Base-by-base conservation (phyloP, 2,888 invertebrate species). In the Dynastes tityus region DNA sequence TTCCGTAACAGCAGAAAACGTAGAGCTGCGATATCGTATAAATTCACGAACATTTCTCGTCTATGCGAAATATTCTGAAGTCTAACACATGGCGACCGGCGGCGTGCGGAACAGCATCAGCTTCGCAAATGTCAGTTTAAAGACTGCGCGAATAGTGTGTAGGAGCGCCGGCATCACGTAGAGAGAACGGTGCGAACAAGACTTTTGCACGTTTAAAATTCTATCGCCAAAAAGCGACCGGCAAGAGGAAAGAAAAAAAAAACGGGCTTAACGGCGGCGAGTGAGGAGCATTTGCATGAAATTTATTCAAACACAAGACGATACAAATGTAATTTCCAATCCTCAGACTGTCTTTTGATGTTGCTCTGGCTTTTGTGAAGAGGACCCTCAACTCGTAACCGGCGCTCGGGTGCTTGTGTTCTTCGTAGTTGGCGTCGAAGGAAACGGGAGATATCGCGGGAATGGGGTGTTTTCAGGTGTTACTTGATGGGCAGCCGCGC, bases 381-480 rank as follows among this genome's bases (percentile, higher is more conserved):
- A 79, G 80, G 81, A 81, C 82, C 80, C 80, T 76, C 67, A 81
- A 81, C 61, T 74, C 58, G 73, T 22, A 61, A 61, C 49, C 67
- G 58, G 58, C 37, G 37, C 22, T 22, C 11, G 16, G 49, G 81
- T 22, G 45, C n/a, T n/a, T 27, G 65, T 27, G 75, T 67, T 82
- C 81, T 81, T 80, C 79, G 80, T 65, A 68, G 77, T 74, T 79
- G 73, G 70, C 27, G 53, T 45, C n/a, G 16, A 32, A 55, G 40
- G 61, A 74, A 79, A 49, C 67, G 81, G 81, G 83, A 74, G 83
- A 84, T 83, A 58, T 22, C n/a, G 55, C 27, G 84, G 81, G 83
- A 84, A 85, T 83, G 81, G 84, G 83, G 82, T 80, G 84, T 84
- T 85, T 82, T 85, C 85, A 85, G 85, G 86, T 85, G 85, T 85